Evolutionary conservation across 2,797 vertebrate genomes (phyloP), one percentile per base, ranked within the genome.

Genomic region (Lateolabrax maculatus): DNA sequence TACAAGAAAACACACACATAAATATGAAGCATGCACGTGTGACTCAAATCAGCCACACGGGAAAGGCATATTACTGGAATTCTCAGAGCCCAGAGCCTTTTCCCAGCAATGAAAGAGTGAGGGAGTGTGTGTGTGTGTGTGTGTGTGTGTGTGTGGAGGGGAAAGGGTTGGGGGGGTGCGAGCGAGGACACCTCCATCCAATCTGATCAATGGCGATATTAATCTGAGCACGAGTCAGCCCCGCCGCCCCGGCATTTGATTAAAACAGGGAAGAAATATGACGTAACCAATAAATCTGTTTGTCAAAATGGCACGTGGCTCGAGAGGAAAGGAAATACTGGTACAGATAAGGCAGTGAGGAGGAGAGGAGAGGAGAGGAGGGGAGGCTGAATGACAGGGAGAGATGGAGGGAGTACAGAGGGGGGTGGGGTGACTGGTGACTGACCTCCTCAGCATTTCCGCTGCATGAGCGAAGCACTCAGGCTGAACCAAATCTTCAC

Each of bases 151-250:
- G 61, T 29, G 41, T 15, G 36, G 6, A 18, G 9, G n/a, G 27
- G 34, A n/a, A 23, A 46, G 36, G 49, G 51, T 36, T 77, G 68
- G 78, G 62, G 67, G 9, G 49, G 82, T 79, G 84, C 1, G 31
- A 58, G 81, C 70, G 89, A 87, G 92, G 91, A 94, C 90, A 92
- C 93, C 90, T 92, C 92, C 91, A 94, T 94, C 93, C 94, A 94
- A 93, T 94, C 94, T 95, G 95, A 96, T 96, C 96, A 97, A 96
- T 96, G 95, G 95, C 87, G 92, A 95, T 91, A 91, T 95, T 95
- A 95, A 95, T 96, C 94, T 95, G 94, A 90, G 94, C 93, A 88
- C 92, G 89, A 94, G 94, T 94, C 94, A 95, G 82, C 71, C 77
- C 86, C 83, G 91, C 92, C 93, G 89, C 86, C 89, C 92, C 52